These are phyloP conservation scores for Hirtodrosophila confusa DNA, from an alignment of 2,888 invertebrate genomes.

Conservation along the genomic window DNA sequence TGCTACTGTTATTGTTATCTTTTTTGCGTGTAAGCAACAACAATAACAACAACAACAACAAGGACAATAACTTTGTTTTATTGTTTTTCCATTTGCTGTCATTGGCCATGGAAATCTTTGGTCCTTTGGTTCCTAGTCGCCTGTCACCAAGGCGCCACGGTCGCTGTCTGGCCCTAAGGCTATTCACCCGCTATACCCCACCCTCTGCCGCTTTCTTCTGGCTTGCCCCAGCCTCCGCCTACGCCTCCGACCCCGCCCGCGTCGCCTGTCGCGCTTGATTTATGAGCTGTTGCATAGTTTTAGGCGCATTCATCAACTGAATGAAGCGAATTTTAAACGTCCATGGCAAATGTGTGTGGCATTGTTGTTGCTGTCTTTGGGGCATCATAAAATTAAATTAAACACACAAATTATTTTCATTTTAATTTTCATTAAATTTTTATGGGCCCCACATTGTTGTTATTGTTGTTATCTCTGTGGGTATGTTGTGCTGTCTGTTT, in stretches of 20 bases:
- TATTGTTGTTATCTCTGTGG: constrained; percentile 40
- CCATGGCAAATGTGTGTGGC: constrained; percentile 30
- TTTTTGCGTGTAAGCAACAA: constrained; percentile 26
- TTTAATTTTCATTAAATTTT: constrained; percentile 80
- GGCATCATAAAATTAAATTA: constrained; percentile 79
- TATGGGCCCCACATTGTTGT: constrained; percentile 61
- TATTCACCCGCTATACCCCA: neutral
- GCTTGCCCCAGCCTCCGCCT: no score
- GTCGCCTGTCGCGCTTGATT: constrained; percentile 69
- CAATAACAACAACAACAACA: constrained; percentile 14
- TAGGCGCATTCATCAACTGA: constrained; percentile 68
- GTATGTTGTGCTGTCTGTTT: constrained; percentile 38
- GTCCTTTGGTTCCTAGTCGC: constrained; percentile 4
- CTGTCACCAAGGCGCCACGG: neutral
- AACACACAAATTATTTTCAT: constrained; percentile 78
- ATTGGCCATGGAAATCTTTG: constrained; percentile 20
- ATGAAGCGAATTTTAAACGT: constrained; percentile 41
- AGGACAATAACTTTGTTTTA: constrained; percentile 51
- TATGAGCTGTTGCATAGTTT: constrained; percentile 80
- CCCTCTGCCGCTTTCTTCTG: neutral
- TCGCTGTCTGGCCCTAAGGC: neutral
- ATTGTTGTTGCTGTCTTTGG: constrained; percentile 56
- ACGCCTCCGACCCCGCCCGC: no score
- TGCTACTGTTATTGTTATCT: constrained; percentile 53
- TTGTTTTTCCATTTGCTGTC: constrained; percentile 74